Base-by-base conservation (phyloP, 1,140 invertebrate species). In the Pachyrhynchus sulphureomaculatus region DNA sequence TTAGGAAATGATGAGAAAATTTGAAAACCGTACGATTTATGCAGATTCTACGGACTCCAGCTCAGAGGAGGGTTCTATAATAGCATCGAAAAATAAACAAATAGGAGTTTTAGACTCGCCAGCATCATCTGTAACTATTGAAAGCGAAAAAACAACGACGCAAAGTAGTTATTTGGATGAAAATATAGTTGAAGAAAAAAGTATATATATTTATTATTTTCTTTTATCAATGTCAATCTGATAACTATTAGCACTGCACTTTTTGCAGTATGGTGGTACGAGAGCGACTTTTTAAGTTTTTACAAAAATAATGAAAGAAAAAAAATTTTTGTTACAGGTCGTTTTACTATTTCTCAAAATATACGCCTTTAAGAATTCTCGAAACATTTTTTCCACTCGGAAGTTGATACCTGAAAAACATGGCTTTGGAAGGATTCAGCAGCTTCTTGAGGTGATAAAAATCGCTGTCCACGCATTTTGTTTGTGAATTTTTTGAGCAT, bases 1-100 rank as follows among this genome's bases (percentile, higher is more conserved):
- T 29, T 41, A 71, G 54, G 72, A 73, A 68, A 63, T 76, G 24
- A 75, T 76, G 74, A 62, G 56, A 26, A 67, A 65, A 23, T 67
- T 71, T 53, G 68, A 67, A 20, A 54, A 64, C 17, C 55, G 65
- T 23, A 66, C 65, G 12, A 60, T 57, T 9, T 74, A 74, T 62
- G 20, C 54, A n/a, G 67, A 70, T 49, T 70, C 69, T 0, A 70
- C 69, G 2, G 73, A 75, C 49, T 65, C 65, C 2, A 72, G 69
- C 48, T 67, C 68, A 37, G 66, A 68, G 44, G 58, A 64, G 10
- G 55, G 59, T 42, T 61, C 53, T 21, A 24, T 13, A 15, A 49
- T 12, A 10, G 8, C 18, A 20, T 65, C 44, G 6, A 48, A 20
- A 39, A 51, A 8, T 34, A 55, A 17, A 20, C 36, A 12, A 26